Conservation (phyloP, 2,113 vertebrate genomes). For the Pluvianellus socialis region DNA sequence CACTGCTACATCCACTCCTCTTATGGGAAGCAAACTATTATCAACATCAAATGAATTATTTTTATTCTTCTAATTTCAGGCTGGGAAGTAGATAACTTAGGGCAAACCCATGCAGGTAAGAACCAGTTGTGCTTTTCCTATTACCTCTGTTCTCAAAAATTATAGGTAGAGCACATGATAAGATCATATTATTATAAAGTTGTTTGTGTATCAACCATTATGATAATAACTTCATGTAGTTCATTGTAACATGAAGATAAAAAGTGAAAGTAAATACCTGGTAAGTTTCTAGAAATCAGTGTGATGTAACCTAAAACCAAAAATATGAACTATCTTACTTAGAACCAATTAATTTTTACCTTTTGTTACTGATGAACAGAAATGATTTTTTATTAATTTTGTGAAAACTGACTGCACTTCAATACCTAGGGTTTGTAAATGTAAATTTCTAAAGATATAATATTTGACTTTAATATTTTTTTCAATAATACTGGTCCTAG, state of each 20-base stretch:
- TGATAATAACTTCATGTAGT: rapidly evolving
- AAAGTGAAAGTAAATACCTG: background rate
- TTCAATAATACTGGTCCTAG: background rate
- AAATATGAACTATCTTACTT: background rate
- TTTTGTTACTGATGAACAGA: background rate
- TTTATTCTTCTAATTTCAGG: slow-evolving; percentile 52
- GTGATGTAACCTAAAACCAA: background rate
- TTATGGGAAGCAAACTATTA: background rate
- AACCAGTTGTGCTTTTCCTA: rapidly evolving
- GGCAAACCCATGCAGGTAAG: slow-evolving; percentile 68
- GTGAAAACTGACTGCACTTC: background rate
- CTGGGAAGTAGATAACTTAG: slow-evolving; percentile 73
- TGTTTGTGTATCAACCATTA: background rate
- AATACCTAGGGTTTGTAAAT: background rate
- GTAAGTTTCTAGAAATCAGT: background rate
- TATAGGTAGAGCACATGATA: rapidly evolving
- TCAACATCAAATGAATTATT: background rate
- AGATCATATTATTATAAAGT: background rate
- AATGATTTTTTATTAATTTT: background rate
- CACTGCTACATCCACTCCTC: background rate
- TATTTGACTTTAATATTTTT: background rate
- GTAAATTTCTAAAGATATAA: background rate
- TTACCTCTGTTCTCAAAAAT: background rate
- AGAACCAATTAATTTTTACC: background rate
- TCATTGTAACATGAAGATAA: background rate